Evolutionary conservation across 53 echinoderm and acorn worm genomes (phyloP).

Genomic region (Antedon mediterranea): DNA sequence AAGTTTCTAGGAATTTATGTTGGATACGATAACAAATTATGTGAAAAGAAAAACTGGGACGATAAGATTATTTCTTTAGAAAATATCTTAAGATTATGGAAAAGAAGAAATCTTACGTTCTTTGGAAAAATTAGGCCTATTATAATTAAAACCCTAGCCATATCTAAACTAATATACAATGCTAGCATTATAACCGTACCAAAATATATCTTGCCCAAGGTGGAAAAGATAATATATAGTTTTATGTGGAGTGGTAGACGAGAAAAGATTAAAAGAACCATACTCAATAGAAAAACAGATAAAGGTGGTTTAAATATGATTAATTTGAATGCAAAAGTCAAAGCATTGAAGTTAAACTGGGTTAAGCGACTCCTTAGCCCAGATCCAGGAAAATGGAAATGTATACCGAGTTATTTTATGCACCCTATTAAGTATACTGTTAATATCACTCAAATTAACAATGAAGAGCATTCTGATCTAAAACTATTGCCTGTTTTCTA

Average conservation of each 20-base stretch:
- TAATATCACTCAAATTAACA: neutral
- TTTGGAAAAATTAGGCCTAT: too few relatives aligned
- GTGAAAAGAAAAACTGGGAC: too few relatives aligned
- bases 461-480: neutral
- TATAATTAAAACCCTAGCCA: too few relatives aligned
- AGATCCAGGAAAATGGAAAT: neutral
- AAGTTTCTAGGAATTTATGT: too few relatives aligned
- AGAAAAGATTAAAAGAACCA: neutral
- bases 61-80: too few relatives aligned
- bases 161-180: too few relatives aligned
- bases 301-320: neutral
- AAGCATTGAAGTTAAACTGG: neutral
- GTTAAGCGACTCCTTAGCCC: neutral
- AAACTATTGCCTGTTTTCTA: neutral
- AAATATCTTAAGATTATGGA: too few relatives aligned
- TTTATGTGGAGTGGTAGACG: neutral
- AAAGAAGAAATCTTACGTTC: too few relatives aligned
- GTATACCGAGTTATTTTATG: neutral
- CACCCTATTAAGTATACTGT: neutral
- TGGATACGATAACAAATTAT: too few relatives aligned
- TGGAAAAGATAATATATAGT: too few relatives aligned
- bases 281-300: neutral
- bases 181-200: too few relatives aligned
- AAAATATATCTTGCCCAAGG: too few relatives aligned
- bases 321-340: neutral